phyloP scores from a whole-genome alignment of 1,140 invertebrate species.

The Coboldia fuscipes region DNA sequence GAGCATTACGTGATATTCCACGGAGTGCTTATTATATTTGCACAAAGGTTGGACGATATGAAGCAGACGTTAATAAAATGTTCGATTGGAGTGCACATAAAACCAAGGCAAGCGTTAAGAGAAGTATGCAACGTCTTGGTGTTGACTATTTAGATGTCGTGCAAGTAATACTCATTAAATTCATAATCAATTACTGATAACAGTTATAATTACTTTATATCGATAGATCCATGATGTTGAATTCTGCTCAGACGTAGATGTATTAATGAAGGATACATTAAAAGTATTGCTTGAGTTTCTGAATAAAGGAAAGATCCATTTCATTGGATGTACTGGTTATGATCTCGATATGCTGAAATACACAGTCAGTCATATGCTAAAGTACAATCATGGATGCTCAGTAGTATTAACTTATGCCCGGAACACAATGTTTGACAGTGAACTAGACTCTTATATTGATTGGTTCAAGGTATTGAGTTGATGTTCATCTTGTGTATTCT shows the following conservation, averaged over 20 bases:
- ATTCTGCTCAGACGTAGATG: slow-evolving; percentile 55
- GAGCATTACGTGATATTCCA: slow-evolving; percentile 58
- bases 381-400: slow-evolving; percentile 31
- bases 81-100: slow-evolving; percentile 72
- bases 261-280: slow-evolving; percentile 68
- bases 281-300: slow-evolving; percentile 55
- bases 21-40: slow-evolving; percentile 70
- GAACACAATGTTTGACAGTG: slow-evolving; percentile 51
- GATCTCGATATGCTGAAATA: slow-evolving; percentile 49
- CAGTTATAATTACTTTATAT: neutral
- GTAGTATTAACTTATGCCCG: slow-evolving; percentile 63
- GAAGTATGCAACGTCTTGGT: slow-evolving; percentile 49
- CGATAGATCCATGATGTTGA: slow-evolving; percentile 88
- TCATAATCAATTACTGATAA: neutral
- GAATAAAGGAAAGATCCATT: slow-evolving; percentile 51
- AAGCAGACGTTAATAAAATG: slow-evolving; percentile 44
- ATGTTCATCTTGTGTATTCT: too few species aligned
- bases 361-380: too few species aligned
- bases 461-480: too few species aligned
- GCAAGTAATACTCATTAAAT: slow-evolving; percentile 33
- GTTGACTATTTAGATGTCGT: slow-evolving; percentile 76
- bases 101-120: slow-evolving; percentile 50
- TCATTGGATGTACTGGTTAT: slow-evolving; percentile 78
- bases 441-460: too few species aligned
- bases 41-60: slow-evolving; percentile 81